Conservation (phyloP, 1,140 invertebrate species). For the Drosophila sp. region DNA sequence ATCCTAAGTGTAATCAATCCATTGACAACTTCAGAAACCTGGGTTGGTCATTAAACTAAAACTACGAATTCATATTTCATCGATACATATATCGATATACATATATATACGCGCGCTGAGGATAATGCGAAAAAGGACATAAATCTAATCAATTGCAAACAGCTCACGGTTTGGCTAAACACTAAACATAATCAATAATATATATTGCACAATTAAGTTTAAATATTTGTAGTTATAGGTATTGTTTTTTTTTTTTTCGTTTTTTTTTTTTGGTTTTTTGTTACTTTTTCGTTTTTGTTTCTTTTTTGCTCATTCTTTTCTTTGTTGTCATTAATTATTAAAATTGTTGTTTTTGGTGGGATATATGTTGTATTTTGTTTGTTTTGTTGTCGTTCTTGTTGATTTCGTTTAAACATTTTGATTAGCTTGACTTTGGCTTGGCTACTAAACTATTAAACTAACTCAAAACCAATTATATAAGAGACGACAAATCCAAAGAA, state of each 20-base stretch:
- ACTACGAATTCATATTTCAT: constrained; percentile 21
- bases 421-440: constrained; percentile 33
- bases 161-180: constrained; percentile 35
- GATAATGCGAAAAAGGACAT: constrained; percentile 18
- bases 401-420: constrained; percentile 52
- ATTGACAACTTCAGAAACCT: constrained; percentile 72
- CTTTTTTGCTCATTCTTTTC: neutral
- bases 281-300: constrained; percentile 37
- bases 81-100: constrained; percentile 17
- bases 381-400: constrained; percentile 49
- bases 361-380: constrained; percentile 74
- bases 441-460: neutral
- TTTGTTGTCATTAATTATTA: constrained; percentile 38
- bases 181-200: constrained; percentile 24
- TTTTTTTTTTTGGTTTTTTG: constrained; percentile 52
- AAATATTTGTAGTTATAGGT: constrained; percentile 8
- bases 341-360: constrained; percentile 73
- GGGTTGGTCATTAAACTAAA: constrained; percentile 63
- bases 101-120: neutral
- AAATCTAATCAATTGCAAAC: constrained; percentile 25
- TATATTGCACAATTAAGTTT: constrained; percentile 23
- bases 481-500: constrained; percentile 20
- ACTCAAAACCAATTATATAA: neutral
- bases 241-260: constrained; percentile 52
- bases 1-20: constrained; percentile 34